Conservation (phyloP, 2,797 vertebrate genomes). For the Fistularia commersonii region DNA sequence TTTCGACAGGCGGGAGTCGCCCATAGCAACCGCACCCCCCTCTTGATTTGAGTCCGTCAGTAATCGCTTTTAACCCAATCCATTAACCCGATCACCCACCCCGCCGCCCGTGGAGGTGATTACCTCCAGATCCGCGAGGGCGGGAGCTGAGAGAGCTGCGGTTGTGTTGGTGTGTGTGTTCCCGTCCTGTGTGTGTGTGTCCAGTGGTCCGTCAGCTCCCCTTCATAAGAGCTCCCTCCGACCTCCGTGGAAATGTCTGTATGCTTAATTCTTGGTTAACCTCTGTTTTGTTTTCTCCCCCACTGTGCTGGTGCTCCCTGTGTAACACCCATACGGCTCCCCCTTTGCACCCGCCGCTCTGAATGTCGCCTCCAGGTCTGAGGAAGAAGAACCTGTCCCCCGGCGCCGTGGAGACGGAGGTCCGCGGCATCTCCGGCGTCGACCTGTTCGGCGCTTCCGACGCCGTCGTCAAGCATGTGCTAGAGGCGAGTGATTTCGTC, state of each 20-base stretch:
- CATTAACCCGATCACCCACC: constrained; percentile 41
- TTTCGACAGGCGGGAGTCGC: constrained; percentile 45
- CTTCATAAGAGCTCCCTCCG: not conserved
- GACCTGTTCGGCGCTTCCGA: constrained; percentile 94
- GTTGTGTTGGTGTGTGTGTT: constrained; percentile 53
- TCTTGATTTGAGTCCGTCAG: constrained; percentile 33
- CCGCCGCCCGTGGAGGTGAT: not conserved
- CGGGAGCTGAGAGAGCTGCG: constrained; percentile 29
- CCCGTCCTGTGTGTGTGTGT: constrained; percentile 56
- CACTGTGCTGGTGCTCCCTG: constrained; percentile 37
- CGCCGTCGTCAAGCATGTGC: constrained; percentile 94
- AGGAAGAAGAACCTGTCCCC: constrained; percentile 97
- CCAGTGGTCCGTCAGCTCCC: constrained; percentile 53
- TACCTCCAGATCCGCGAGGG: constrained; percentile 38
- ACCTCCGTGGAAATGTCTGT: not conserved
- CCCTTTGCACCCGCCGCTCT: constrained; percentile 55
- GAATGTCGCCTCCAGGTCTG: constrained; percentile 81
- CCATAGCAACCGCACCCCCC: constrained; percentile 34
- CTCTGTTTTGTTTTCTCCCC: constrained; percentile 15
- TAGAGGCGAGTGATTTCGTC: constrained; percentile 80
- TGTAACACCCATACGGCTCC: constrained; percentile 63
- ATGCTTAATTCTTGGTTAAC: constrained; percentile 20
- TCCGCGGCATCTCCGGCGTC: constrained; percentile 91
- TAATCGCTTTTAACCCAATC: constrained; percentile 11
- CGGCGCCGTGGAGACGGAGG: constrained; percentile 90